Conservation (phyloP, 1,140 invertebrate genomes). For the Musca vetustissima region DNA sequence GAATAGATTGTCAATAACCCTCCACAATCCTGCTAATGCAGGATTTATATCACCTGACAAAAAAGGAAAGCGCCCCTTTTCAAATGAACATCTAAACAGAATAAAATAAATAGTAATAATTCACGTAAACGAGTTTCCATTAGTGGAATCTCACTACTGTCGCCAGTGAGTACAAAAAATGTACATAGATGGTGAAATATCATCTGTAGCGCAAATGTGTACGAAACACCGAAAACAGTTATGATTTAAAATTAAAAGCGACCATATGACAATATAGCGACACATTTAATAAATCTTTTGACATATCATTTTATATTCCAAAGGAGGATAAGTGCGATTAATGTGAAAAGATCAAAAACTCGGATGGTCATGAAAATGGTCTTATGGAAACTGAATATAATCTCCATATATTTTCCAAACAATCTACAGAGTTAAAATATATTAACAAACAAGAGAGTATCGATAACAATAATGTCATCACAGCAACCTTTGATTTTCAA, state of each 20-base stretch:
- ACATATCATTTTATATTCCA: conserved; percentile 2
- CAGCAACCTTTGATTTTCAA: conserved; percentile 1
- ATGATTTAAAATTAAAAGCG: neutral
- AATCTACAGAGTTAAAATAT: conserved; percentile 3
- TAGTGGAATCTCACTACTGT: conserved; percentile 10
- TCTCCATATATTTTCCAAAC: neutral
- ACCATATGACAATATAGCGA: neutral
- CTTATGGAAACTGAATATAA: neutral
- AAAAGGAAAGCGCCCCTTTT: too few species aligned
- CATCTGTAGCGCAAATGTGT: neutral
- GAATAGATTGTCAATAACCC: too few species aligned
- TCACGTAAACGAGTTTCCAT: neutral
- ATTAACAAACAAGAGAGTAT: conserved; percentile 1
- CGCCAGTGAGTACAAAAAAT: neutral
- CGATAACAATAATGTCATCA: neutral
- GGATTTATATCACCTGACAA: too few species aligned
- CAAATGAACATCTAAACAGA: neutral
- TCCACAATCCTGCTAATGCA: too few species aligned
- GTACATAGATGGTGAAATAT: conserved; percentile 4
- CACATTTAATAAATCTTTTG: neutral
- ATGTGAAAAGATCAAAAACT: conserved; percentile 2
- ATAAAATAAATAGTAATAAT: neutral
- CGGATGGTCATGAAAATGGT: neutral
- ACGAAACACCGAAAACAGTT: neutral
- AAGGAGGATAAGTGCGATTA: neutral